These are phyloP conservation scores for Pantala flavescens DNA, from an alignment of 1,140 invertebrate genomes.

Conservation along the genomic window DNA sequence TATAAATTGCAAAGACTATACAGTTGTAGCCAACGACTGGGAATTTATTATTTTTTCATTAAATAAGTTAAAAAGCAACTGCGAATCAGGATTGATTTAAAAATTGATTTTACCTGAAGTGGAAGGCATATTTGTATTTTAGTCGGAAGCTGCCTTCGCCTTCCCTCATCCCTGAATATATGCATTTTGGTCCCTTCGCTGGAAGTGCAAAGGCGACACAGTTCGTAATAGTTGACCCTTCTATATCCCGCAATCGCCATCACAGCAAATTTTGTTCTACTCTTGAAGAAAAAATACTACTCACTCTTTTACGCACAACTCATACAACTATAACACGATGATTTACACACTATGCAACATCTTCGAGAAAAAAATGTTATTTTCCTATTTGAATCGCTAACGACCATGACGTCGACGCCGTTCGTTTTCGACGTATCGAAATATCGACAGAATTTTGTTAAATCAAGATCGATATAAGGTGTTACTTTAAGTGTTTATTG, in stretches of 20 bases:
- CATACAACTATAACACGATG: neutral
- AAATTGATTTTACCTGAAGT: slow-evolving; percentile 40
- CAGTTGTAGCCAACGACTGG: too few species aligned
- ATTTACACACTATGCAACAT: slow-evolving; percentile 4
- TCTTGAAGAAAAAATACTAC: neutral
- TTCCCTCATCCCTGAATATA: slow-evolving; percentile 53
- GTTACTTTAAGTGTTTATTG: neutral
- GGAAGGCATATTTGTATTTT: slow-evolving; percentile 54
- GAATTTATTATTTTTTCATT: too few species aligned
- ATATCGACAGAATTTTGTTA: neutral
- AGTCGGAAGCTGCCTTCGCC: slow-evolving; percentile 46
- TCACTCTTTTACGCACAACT: neutral
- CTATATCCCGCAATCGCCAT: slow-evolving; percentile 48
- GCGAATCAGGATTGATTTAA: too few species aligned
- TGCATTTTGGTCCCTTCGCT: slow-evolving; percentile 52
- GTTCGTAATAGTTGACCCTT: slow-evolving; percentile 56
- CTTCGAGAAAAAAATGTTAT: neutral
- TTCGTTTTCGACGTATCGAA: neutral
- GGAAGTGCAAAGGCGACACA: slow-evolving; percentile 55
- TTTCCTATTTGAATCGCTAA: slow-evolving; percentile 2
- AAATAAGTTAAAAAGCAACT: too few species aligned
- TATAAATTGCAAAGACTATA: too few species aligned
- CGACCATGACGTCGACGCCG: slow-evolving; percentile 5
- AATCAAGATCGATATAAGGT: slow-evolving; percentile 3
- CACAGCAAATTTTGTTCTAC: neutral